These are phyloP conservation scores for Chionodraco myersi DNA, from an alignment of 2,113 vertebrate genomes.

Conservation along the genomic window DNA sequence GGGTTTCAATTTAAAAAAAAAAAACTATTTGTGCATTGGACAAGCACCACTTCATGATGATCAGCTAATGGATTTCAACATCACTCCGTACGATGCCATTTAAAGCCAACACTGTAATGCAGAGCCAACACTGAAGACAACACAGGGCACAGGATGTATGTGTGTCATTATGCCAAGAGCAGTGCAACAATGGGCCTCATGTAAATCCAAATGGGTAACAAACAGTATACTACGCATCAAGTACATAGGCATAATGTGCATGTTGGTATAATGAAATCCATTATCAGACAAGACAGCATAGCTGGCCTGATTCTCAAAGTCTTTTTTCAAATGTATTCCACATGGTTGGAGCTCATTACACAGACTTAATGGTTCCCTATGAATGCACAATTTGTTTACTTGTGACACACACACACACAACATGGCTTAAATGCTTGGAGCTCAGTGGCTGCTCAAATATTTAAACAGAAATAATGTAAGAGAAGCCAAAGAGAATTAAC, in stretches of 20 bases:
- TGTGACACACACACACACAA: background rate
- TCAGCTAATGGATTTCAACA: constrained; percentile 51
- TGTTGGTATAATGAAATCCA: background rate
- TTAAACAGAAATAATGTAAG: background rate
- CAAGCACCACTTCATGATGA: constrained; percentile 32
- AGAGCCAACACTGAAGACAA: background rate
- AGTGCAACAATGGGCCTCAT: background rate
- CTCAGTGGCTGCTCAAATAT: constrained; percentile 13
- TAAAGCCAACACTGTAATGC: constrained; percentile 28
- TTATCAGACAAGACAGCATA: constrained; percentile 3
- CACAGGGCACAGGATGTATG: background rate
- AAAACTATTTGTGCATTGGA: background rate
- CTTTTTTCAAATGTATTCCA: background rate
- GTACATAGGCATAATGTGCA: constrained; percentile 2
- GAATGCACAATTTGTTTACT: background rate
- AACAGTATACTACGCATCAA: constrained; percentile 10
- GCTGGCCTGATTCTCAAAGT: background rate
- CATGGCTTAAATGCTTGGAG: background rate
- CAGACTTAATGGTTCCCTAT: background rate
- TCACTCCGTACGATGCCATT: constrained; percentile 17
- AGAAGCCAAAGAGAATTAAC: constrained; percentile 1
- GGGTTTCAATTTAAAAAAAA: constrained; percentile 10
- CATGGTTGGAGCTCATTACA: background rate
- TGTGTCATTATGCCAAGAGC: background rate
- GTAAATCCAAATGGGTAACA: constrained; percentile 13